Base-by-base conservation (phyloP, 2,113 vertebrate genomes). In the Sitta europaea region DNA sequence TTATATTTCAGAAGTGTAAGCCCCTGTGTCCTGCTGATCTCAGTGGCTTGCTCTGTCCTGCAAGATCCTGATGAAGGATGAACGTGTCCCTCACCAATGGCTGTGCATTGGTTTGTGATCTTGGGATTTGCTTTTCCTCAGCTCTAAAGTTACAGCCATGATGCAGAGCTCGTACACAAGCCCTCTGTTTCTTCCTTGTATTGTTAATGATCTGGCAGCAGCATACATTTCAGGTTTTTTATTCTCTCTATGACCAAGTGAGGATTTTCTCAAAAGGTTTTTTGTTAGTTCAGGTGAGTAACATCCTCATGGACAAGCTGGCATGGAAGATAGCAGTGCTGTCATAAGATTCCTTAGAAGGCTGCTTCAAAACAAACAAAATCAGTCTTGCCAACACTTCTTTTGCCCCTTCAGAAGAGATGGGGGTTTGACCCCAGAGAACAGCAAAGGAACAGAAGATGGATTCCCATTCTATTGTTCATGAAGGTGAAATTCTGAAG, bases 131-230 rank as follows among this genome's bases (percentile, higher is more conserved):
- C 8, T 45, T 70, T 76, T 61, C 29, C 14, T 70, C 81, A 45
- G 2, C 22, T 74, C 35, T 31, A 0, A 14, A 9, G 2, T 13
- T 16, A 35, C 47, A 78, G 10, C 33, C 14, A 3, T 12, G 36
- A 36, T 48, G 43, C 27, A 66, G 35, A 72, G n/a, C 45, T 63
- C 48, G 36, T 7, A 15, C 19, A 58, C 24, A 75, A 86, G 33
- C 43, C 12, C 8, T 65, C 35, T 1, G 0, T 36, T 83, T 82
- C 29, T 31, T 76, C 9, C 29, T 68, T 35, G 24, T 36, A 21
- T 5, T 25, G 8, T 17, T 53, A 65, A 57, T 23, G 20, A 36
- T 33, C 24, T 51, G 50, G 6, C 18, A 88, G 22, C 9, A 42
- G 8, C 5, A 13, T 5, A 5, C 3, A 27, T 53, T 78, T 78